Base-by-base conservation (phyloP, 2,113 vertebrate genomes). In the Albula goreensis region DNA sequence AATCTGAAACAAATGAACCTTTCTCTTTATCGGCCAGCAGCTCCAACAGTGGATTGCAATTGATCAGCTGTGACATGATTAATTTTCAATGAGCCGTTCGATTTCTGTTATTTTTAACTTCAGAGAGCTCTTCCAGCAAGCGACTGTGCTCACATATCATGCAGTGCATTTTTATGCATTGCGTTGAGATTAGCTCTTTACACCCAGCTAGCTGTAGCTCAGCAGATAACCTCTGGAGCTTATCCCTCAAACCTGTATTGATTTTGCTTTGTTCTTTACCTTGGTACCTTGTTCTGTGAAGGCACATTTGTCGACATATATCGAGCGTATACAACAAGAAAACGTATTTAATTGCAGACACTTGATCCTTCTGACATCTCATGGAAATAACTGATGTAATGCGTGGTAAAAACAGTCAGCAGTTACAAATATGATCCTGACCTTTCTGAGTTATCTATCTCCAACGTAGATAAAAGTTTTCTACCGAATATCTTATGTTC, bases 221-320 rank as follows among this genome's bases (percentile, higher is more conserved):
- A 74, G 89, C 88, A 90, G 92, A 94, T 93, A 93, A 92, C 91
- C 93, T 89, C 85, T 88, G 91, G 88, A 89, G 90, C 92, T 94
- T 89, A 93, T 92, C 92, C 89, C 84, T 85, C 82, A 85, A 86
- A 88, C 89, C 88, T 87, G 19, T 82, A 95, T 94, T 57, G 89
- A 94, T 93, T 87, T 12, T 0, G 51, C 52, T 90, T 90, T 90
- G 87, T 88, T 91, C 85, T 90, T 89, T 86, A 88, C 78, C 86
- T 92, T 88, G 60, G 89, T 90, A 86, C 51, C 50, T 48, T 57
- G 83, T 85, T 86, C 63, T 25, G 15, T 63, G 13, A 51, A 87
- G 85, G 86, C 56, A 52, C 53, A 81, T 88, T 86, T 88, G 83
- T 88, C 89, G 88, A 17, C 22, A 74, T 50, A 84, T 78, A 84